Percentiles rank a stretch among this genome's conserved stretches.
Conservation (phyloP, 2,888 invertebrate species). For the Clusia tigrina region DNA sequence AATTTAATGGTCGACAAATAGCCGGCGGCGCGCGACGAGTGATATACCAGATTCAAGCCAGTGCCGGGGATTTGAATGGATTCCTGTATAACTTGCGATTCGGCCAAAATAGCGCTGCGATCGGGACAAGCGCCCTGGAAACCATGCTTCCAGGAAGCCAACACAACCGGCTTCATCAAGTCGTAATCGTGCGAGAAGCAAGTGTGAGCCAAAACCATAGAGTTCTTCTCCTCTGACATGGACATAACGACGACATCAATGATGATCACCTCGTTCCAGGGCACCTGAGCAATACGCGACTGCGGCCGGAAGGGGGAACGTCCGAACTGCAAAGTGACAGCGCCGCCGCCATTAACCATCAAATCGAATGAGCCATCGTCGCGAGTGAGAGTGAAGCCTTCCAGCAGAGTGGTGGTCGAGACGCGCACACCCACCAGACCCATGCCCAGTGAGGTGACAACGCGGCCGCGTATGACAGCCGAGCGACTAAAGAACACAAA, state of each 20-base stretch:
- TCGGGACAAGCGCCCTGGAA: conserved; percentile 95
- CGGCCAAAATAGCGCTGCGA: conserved; percentile 87
- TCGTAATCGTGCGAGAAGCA: conserved; percentile 91
- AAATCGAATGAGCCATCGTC: conserved; percentile 98
- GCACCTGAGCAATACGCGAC: conserved; percentile 87
- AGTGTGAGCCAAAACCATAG: conserved; percentile 74
- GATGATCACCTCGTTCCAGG: conserved; percentile 98
- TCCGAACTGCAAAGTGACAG: conserved; percentile 93
- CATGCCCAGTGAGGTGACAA: conserved; percentile 88
- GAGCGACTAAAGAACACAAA: conserved; percentile 77
- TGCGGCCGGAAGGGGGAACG: conserved; percentile 89
- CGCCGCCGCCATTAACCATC: conserved; percentile 98
- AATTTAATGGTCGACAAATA: conserved; percentile 92
- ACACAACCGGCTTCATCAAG: conserved; percentile 89
- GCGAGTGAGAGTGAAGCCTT: conserved; percentile 93
- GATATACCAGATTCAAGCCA: conserved; percentile 94
- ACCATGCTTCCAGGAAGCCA: conserved; percentile 94
- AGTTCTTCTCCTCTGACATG: conserved; percentile 79
- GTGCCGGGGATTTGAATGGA: conserved; percentile 94
- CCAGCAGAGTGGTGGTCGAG: conserved; percentile 90
- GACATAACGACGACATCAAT: conserved; percentile 87
- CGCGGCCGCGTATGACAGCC: conserved; percentile 95
- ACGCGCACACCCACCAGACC: conserved; percentile 96
- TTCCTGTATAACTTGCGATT: conserved; percentile 95
- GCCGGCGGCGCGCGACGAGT: conserved; percentile 92